phyloP scores from a whole-genome alignment of 2,888 invertebrate genomes.

The Spodoptera littoralis region DNA sequence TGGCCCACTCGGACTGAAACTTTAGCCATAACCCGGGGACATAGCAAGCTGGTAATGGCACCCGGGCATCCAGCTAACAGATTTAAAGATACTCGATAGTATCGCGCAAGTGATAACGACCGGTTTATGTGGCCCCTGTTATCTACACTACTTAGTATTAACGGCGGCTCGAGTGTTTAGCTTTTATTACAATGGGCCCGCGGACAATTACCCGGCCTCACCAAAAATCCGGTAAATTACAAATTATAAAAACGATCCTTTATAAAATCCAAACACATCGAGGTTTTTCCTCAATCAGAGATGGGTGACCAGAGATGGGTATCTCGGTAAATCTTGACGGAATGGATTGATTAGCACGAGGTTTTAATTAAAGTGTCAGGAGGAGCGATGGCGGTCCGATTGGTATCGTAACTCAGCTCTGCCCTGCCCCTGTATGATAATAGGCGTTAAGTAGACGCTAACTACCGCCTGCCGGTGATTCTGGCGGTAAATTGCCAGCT shows the following conservation, averaged over 20 bases:
- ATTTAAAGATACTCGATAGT: conserved; percentile 29
- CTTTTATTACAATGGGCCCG: not conserved
- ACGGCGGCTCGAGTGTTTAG: not conserved
- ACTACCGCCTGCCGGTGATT: conserved; percentile 2
- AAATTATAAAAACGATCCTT: conserved; percentile 14
- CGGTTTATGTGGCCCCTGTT: conserved; percentile 14
- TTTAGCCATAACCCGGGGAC: conserved; percentile 36
- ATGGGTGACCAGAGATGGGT: conserved; percentile 4
- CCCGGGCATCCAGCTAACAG: conserved; percentile 18
- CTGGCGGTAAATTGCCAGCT: not conserved
- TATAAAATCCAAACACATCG: conserved; percentile 31
- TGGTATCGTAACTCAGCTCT: conserved; percentile 44
- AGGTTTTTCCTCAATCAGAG: conserved; percentile 36
- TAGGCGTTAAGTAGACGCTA: conserved; percentile 44
- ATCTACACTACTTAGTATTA: not conserved
- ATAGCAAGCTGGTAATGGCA: conserved; percentile 19
- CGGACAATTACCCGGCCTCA: not conserved
- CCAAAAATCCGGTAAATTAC: conserved; percentile 4
- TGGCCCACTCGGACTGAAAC: conserved; percentile 24
- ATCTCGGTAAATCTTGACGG: conserved; percentile 34
- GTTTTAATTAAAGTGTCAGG: conserved; percentile 55
- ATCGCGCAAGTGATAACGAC: conserved; percentile 7
- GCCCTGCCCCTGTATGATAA: conserved; percentile 51
- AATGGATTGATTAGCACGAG: conserved; percentile 47
- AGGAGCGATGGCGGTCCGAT: conserved; percentile 40